Evolutionary conservation across 35 echinoderm and acorn worm species (phyloP), one percentile per base, ranked within the genome.

Genomic region (Heliocidaris erythrogramma): DNA sequence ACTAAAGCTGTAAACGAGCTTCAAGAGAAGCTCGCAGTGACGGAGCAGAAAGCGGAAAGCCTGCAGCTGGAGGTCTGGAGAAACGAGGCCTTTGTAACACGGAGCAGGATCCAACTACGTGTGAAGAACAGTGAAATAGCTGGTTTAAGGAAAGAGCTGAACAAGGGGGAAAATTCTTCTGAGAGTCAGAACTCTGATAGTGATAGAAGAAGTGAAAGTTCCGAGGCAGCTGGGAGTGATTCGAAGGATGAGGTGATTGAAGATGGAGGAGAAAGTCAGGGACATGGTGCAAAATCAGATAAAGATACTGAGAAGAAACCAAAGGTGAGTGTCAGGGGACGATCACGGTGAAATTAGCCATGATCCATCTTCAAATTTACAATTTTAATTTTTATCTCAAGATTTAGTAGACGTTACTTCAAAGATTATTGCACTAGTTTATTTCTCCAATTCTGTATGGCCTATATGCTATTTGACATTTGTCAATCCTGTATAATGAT

Each of bases 31-130:
- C 91, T 92, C 6, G 48, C 9, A 16, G 13, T 4, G 48, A 48
- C 31, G 16, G 48, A 92, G 91, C 5, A 10, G 50, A 32, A 48
- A 5, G 47, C 91, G 5, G 49, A 49, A 17, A 42, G 30, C 30
- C n/a, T 92, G 48, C 91, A 92, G 12, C 48, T 92, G 16, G 91
- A 49, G 13, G 47, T 92, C 12, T 92, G 91, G 91, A 49, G 91
- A 59, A 92, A 92, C n/a, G 91, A 92, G 50, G 91, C 91, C 2
- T 92, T 92, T 9, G 49, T 92, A 5, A 92, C 48, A 11, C 31
- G 91, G 11, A 92, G 49, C 50, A 92, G 49, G 29, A 32, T 92
- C 10, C 91, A 92, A 49, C 31, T 92, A 13, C 31, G 48, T 21
- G 11, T 59, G 50, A 92, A 52, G 47, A 48, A 92, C 11, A 59